phyloP scores from a whole-genome alignment of 2,797 vertebrate genomes.

The Periparus ater region DNA sequence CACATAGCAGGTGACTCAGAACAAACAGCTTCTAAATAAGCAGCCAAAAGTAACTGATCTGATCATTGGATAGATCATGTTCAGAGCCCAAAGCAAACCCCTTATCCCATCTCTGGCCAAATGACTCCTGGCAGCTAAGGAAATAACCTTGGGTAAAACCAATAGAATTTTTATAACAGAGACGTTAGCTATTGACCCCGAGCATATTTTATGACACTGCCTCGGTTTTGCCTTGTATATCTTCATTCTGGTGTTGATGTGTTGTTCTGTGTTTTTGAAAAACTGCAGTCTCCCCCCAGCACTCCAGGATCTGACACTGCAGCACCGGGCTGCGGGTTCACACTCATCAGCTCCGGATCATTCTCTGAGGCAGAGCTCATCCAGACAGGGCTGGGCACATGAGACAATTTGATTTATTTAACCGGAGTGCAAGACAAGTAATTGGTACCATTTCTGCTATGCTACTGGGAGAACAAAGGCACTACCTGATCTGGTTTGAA shows the following conservation, averaged over 20 bases:
- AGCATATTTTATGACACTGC: conserved; percentile 17
- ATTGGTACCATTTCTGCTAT: background rate
- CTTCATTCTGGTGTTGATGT: conserved; percentile 31
- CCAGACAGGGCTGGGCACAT: background rate
- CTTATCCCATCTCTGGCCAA: conserved; percentile 14
- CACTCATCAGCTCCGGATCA: background rate
- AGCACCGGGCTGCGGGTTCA: fast-evolving
- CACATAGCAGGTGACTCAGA: background rate
- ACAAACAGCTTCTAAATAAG: background rate
- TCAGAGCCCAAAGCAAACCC: background rate
- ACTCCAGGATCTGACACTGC: background rate
- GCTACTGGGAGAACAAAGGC: background rate
- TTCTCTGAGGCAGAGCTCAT: background rate
- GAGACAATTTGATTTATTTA: background rate
- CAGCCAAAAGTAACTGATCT: background rate
- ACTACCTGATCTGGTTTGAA: background rate
- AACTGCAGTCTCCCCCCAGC: background rate
- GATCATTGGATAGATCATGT: background rate
- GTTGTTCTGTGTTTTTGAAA: background rate
- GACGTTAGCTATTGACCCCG: conserved; percentile 8
- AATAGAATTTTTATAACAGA: conserved; percentile 25
- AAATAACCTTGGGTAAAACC: conserved; percentile 58
- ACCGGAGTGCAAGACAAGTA: background rate
- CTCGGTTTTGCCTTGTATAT: conserved; percentile 28
- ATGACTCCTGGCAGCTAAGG: conserved; percentile 55